Base-by-base conservation (phyloP, 2,113 vertebrate species). In the Pterocles orientalis region DNA sequence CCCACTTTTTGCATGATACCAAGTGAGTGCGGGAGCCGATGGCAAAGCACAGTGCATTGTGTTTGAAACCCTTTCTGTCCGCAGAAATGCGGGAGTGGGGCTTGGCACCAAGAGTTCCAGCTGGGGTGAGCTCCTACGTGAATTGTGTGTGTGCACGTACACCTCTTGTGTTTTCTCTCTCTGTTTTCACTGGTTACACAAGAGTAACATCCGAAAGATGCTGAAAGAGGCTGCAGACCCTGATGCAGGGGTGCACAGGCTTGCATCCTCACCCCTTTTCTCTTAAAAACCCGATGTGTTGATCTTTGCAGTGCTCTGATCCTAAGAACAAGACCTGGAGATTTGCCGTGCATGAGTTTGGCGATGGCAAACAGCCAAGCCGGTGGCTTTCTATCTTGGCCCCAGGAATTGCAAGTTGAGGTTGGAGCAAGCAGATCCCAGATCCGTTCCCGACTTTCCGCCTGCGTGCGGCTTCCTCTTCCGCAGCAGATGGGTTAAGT, bases 1-100 rank as follows among this genome's bases (percentile, higher is more conserved):
- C 57, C 24, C 9, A 0, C 20, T 24, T 43, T 10, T 43, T 28
- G 31, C 5, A 0, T 0, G 11, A 9, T 24, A 45, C 65, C 26
- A 4, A 11, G 60, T 2, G 15, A 36, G 31, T 1, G 58, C 47
- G 9, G 73, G 69, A 87, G 73, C 39, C 62, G 14, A 2, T 1
- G 8, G 56, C 60, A 18, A 7, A 90, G 66, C 36, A 3, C 33
- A 10, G 8, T 5, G 18, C 0, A 0, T 25, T 1, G 5, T 39
- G 47, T 60, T 39, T 36, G 25, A 58, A 75, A 60, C 29, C 56
- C 20, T 43, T 65, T 45, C 14, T 60, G 31, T 39, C n/a, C 24
- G 19, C 73, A 43, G 72, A 54, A 53, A 29, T 0, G 0, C 1
- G 2, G 57, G 64, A 36, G 29, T 0, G 12, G 47, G 65, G 14